phyloP scores from a whole-genome alignment of 2,113 vertebrate genomes.

The Ceyx melanurus region DNA sequence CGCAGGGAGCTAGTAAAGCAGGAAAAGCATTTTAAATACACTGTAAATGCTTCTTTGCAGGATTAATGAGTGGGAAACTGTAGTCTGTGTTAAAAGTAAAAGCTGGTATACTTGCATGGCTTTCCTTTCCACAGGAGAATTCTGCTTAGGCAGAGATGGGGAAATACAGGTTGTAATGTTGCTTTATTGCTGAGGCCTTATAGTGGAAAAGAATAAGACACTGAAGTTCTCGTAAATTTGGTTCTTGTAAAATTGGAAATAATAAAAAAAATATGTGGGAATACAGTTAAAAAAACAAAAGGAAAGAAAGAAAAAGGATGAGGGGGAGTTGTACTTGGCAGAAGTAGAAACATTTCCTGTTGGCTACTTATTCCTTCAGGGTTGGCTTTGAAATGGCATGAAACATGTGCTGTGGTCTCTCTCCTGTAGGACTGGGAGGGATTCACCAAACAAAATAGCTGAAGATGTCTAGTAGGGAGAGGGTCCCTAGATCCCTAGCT shows the following conservation, averaged over 20 bases:
- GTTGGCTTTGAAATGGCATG: neutral
- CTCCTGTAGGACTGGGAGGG: neutral
- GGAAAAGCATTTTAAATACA: conserved; percentile 47
- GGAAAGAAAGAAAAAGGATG: neutral
- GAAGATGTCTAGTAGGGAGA: neutral
- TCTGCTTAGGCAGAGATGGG: neutral
- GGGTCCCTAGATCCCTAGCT: neutral
- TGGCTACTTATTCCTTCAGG: neutral
- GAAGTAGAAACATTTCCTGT: neutral
- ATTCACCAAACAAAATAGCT: neutral
- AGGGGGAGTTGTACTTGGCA: neutral
- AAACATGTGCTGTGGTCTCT: neutral
- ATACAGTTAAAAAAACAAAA: neutral
- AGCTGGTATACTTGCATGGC: neutral
- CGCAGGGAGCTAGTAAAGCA: conserved; percentile 34
- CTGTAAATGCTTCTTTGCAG: conserved; percentile 49
- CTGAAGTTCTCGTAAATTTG: neutral
- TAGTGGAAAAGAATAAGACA: neutral
- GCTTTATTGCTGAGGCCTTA: neutral
- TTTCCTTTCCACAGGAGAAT: conserved; percentile 1
- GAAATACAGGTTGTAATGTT: neutral
- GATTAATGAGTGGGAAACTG: conserved; percentile 42
- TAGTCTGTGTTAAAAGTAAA: conserved; percentile 38
- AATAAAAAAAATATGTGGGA: neutral
- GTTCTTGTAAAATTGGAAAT: neutral